These are phyloP conservation scores for Semaprochilodus insignis DNA, from an alignment of 2,797 vertebrate genomes.

Conservation along the genomic window DNA sequence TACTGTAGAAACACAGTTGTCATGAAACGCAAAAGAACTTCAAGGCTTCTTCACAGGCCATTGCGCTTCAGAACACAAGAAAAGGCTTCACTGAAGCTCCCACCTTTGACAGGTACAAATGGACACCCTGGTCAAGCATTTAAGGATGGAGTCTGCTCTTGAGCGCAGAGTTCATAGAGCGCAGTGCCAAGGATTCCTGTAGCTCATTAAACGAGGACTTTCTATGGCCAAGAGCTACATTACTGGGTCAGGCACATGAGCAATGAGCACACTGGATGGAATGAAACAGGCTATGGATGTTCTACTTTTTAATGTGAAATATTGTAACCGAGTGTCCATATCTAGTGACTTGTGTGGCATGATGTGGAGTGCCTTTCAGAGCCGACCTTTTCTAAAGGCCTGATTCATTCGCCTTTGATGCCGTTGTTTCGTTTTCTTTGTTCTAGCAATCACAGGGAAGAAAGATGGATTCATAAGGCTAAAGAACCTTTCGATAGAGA, in stretches of 20 bases:
- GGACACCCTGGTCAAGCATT: conserved; percentile 6
- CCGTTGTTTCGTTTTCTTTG: neutral
- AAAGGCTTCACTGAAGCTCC: neutral
- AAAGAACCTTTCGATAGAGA: neutral
- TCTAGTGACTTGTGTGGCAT: neutral
- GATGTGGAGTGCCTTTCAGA: neutral
- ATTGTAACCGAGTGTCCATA: neutral
- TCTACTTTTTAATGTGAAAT: conserved; percentile 4
- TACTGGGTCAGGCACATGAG: conserved; percentile 10
- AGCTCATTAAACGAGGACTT: conserved; percentile 13
- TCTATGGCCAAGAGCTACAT: conserved; percentile 1
- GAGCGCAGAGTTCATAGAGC: neutral
- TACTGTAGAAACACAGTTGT: conserved; percentile 1
- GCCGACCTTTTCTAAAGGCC: neutral
- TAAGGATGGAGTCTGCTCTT: conserved; percentile 12
- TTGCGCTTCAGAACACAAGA: neutral
- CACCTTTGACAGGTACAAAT: conserved; percentile 21
- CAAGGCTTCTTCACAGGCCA: neutral
- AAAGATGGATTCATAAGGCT: neutral
- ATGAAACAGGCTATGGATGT: conserved; percentile 4
- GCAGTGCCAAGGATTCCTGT: neutral
- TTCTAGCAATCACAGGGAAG: neutral
- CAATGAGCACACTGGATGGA: neutral
- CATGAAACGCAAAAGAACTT: neutral
- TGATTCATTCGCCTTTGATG: conserved; percentile 4